Evolutionary conservation across 2,797 vertebrate species (phyloP).

Genomic region (Tiaroga cobitis): DNA sequence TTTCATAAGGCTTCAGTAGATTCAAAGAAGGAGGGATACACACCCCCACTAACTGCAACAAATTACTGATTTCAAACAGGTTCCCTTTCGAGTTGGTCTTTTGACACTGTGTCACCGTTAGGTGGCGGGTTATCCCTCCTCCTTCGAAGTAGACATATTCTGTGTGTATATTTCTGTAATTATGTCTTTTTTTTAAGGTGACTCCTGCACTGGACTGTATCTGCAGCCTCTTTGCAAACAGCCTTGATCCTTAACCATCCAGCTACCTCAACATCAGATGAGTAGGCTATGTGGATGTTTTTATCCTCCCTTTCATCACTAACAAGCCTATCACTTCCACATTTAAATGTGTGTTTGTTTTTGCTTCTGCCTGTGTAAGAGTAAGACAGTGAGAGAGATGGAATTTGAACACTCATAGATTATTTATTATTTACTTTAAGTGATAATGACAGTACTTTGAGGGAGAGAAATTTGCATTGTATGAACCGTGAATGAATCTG

Average conservation of each 20-base stretch:
- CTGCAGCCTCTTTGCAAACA: not conserved
- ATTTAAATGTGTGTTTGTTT: conserved; percentile 42
- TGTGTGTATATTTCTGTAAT: not conserved
- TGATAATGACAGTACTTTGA: conserved; percentile 27
- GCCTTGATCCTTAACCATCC: conserved; percentile 12
- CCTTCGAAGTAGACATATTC: not conserved
- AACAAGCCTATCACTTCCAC: conserved; percentile 24
- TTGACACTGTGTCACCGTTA: too few species aligned
- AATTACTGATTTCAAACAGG: too few species aligned
- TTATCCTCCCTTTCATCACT: conserved; percentile 3
- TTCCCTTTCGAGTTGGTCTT: too few species aligned
- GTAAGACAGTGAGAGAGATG: conserved; percentile 3
- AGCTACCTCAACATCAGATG: conserved; percentile 17
- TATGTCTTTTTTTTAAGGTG: not conserved
- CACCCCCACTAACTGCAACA: too few species aligned
- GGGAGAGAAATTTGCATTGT: not conserved
- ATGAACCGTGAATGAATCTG: not conserved
- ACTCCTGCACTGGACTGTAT: not conserved
- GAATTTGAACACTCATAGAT: conserved; percentile 25
- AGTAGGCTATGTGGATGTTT: conserved; percentile 1
- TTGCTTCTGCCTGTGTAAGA: conserved; percentile 12
- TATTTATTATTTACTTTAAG: conserved; percentile 41
- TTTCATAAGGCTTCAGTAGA: too few species aligned
- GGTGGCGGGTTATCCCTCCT: too few species aligned
- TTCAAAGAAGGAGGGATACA: too few species aligned